Base-by-base conservation (phyloP, 2,113 vertebrate species). In the Nothobranchius kuhntae region DNA sequence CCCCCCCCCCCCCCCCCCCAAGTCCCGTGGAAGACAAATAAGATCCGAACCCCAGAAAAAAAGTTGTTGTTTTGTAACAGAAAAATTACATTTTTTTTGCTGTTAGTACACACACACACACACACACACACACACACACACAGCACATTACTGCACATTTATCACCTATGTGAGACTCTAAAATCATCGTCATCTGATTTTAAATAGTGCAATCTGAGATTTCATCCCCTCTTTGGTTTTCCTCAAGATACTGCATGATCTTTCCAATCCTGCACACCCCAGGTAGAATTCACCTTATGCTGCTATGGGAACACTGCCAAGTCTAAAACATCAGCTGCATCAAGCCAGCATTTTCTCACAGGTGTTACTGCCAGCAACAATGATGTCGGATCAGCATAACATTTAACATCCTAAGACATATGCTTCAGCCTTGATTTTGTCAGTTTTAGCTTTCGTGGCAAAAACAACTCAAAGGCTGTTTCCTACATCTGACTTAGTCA, bases 311-410 rank as follows among this genome's bases (percentile, higher is more conserved):
- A 24, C 30, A 9, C 14, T 30, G 58, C 66, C 59, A 70, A 67
- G n/a, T 35, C 48, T 38, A 21, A 56, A 63, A 44, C 11, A 53
- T 65, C 26, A 55, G 53, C 36, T 55, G 24, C 36, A 69, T 14
- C 17, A 17, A 71, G 62, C 61, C 51, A 64, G 40, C 7, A 9
- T 67, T 54, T 53, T 68, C 56, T 47, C 35, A 9, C 13, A 59
- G 59, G 72, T 68, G 62, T 53, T 30, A 14, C 53, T 51, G 46
- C 47, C 51, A 54, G 51, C 35, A 15, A 0, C 58, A 53, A 76
- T 65, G 55, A 70, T 65, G 36, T 67, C 48, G 53, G 50, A 75
- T 69, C 52, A 68, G 26, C 53, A 50, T 68, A 14, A 17, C 50
- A 38, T 38, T 50, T 51, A 40, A 62, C 21, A 56, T 30, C 45